Evolutionary conservation across 2,888 invertebrate species (phyloP).

Genomic region (Leptura quadrifasciata): DNA sequence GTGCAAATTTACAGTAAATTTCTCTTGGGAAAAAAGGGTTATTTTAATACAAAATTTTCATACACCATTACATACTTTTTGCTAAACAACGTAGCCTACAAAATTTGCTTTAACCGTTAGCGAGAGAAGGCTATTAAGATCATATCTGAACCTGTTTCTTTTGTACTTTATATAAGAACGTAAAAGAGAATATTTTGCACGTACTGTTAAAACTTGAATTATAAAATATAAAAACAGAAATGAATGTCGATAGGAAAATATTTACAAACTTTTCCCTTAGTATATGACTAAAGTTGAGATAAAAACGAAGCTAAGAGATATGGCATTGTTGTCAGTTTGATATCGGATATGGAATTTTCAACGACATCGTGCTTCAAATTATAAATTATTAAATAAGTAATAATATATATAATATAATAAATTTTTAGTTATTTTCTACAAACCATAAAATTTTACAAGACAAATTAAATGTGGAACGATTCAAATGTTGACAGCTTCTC

Average conservation of each 20-base stretch:
- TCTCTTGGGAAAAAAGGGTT: background rate
- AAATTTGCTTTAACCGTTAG: background rate
- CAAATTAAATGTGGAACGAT: no score
- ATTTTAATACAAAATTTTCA: background rate
- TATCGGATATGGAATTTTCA: no score
- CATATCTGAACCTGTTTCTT: background rate
- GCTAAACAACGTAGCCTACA: background rate
- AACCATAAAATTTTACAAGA: no score
- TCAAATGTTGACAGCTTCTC: no score
- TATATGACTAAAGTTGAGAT: background rate
- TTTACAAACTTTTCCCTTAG: background rate
- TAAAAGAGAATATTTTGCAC: slow-evolving; percentile 1
- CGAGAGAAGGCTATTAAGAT: background rate
- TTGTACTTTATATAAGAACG: background rate
- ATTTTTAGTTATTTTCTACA: no score
- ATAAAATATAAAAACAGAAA: background rate
- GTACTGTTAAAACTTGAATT: background rate
- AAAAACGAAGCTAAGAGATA: background rate
- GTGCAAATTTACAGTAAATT: background rate
- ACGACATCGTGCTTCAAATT: no score
- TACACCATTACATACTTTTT: slow-evolving; percentile 4
- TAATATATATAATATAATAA: no score
- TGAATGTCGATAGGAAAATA: slow-evolving; percentile 1
- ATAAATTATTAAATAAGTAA: no score
- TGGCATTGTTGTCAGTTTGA: background rate